phyloP scores from a whole-genome alignment of 1,140 invertebrate species.

The Chironomus tepperi region DNA sequence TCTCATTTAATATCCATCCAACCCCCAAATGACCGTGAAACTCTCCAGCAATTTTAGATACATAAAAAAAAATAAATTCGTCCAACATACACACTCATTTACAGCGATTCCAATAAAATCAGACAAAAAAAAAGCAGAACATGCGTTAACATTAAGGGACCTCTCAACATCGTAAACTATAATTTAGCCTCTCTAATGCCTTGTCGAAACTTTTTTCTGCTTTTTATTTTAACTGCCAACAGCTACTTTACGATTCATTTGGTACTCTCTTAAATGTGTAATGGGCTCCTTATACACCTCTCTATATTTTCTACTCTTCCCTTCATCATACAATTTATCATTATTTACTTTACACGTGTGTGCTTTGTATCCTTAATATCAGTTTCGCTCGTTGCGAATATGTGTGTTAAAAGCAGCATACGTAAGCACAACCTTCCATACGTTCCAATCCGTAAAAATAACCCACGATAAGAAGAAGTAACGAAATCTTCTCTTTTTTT shows the following conservation, averaged over 20 bases:
- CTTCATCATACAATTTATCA: background rate
- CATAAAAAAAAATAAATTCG: no score
- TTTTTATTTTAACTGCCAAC: background rate
- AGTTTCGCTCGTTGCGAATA: background rate
- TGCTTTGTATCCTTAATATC: conserved; percentile 2
- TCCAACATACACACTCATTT: no score
- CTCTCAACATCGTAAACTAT: background rate
- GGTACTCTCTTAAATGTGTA: background rate
- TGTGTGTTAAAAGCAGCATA: background rate
- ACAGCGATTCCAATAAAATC: no score
- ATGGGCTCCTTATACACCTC: background rate
- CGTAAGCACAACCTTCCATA: no score
- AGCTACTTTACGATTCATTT: conserved; percentile 2
- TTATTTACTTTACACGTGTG: conserved; percentile 7
- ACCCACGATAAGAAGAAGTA: no score
- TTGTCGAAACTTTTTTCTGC: background rate
- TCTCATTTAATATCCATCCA: no score
- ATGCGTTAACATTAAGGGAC: no score
- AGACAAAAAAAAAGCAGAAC: no score
- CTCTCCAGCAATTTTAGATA: no score
- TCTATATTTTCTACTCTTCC: background rate
- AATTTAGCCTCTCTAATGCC: background rate
- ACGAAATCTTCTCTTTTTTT: no score
- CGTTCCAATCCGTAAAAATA: no score
- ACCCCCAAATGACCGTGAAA: no score